Evolutionary conservation across 2,113 vertebrate species (phyloP).

Genomic region (Pterocles gutturalis): DNA sequence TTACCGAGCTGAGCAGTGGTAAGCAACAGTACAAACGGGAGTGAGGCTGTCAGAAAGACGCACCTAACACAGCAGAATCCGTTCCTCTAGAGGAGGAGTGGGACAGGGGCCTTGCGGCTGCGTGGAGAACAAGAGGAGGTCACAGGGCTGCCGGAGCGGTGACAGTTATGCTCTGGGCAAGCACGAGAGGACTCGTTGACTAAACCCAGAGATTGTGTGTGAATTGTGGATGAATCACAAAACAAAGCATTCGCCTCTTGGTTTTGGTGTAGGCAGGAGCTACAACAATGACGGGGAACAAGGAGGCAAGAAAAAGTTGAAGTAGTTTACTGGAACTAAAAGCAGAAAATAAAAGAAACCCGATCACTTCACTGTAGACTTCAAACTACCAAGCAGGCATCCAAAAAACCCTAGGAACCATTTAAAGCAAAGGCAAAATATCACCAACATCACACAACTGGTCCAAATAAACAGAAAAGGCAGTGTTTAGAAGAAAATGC

Average conservation of each 20-base stretch:
- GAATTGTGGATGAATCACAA: neutral
- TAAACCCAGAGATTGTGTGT: neutral
- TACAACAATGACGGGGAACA: neutral
- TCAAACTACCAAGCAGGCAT: neutral
- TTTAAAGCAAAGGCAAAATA: neutral
- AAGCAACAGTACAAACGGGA: accelerated
- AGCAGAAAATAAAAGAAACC: neutral
- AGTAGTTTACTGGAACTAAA: neutral
- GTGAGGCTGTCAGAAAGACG: neutral
- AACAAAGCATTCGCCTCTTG: neutral
- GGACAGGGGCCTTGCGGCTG: neutral
- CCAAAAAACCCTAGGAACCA: neutral
- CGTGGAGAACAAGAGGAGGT: neutral
- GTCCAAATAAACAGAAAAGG: neutral
- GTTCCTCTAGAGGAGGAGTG: neutral
- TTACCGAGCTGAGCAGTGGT: neutral
- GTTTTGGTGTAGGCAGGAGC: neutral
- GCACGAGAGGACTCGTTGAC: neutral
- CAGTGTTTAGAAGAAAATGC: neutral
- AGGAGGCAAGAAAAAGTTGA: neutral
- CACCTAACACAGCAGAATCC: neutral
- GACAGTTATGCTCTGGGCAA: neutral
- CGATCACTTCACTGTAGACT: neutral
- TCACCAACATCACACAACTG: neutral
- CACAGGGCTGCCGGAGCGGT: neutral